Evolutionary conservation across 2,113 vertebrate genomes (phyloP).

Genomic region (Thamnophis sirtalis): DNA sequence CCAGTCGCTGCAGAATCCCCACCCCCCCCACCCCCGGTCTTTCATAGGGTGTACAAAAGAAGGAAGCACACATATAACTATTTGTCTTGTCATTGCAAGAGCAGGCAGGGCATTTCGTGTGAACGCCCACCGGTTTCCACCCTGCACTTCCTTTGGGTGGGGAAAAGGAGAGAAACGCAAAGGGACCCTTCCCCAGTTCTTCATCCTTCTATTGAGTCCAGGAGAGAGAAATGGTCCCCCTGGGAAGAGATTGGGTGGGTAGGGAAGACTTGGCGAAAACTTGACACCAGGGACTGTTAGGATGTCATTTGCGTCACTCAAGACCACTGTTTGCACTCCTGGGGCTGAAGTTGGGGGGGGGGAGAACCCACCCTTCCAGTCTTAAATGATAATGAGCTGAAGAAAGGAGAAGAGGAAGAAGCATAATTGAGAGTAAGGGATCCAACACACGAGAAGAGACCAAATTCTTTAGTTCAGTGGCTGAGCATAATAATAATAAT

Average conservation of each 20-base stretch:
- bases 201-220: slow-evolving; percentile 73
- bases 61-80: slow-evolving; percentile 62
- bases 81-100: slow-evolving; percentile 74
- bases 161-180: slow-evolving; percentile 51
- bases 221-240: background rate
- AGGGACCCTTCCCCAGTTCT: slow-evolving; percentile 58
- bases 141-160: slow-evolving; percentile 77
- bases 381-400: background rate
- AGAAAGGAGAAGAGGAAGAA: background rate
- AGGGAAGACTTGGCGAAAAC: slow-evolving; percentile 61
- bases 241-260: slow-evolving; percentile 40
- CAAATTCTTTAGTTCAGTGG: background rate
- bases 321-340: slow-evolving; percentile 73
- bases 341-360: slow-evolving; percentile 63
- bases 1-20: slow-evolving; percentile 71
- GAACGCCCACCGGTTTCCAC: slow-evolving; percentile 75
- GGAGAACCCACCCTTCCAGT: slow-evolving; percentile 67
- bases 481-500: background rate
- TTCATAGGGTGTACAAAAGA: slow-evolving; percentile 50
- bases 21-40: slow-evolving; percentile 63
- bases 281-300: slow-evolving; percentile 75
- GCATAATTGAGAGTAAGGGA: background rate
- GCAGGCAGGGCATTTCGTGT: slow-evolving; percentile 67
- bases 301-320: slow-evolving; percentile 85
- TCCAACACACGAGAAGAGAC: background rate